phyloP scores from a whole-genome alignment of 2,113 vertebrate species.

The Ammospiza caudacuta region DNA sequence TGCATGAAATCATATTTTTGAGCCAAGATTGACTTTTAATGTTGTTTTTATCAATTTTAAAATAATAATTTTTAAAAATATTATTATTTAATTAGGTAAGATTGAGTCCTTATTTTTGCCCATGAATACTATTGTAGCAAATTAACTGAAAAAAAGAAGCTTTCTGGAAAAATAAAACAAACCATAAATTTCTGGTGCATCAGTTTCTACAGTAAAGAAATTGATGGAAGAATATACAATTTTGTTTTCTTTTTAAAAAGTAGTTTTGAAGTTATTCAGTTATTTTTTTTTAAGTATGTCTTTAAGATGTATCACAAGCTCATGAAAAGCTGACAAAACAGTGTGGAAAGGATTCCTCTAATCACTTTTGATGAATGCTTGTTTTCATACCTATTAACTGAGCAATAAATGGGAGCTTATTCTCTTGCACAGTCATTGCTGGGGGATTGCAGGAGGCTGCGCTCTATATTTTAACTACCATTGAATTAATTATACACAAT shows the following conservation, averaged over 20 bases:
- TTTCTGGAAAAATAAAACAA: not conserved
- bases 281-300: not conserved
- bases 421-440: not conserved
- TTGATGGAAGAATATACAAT: not conserved
- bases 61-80: rapidly evolving
- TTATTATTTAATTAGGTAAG: not conserved
- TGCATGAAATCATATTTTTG: not conserved
- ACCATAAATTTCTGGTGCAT: not conserved
- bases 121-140: not conserved
- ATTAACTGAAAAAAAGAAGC: rapidly evolving
- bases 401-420: not conserved
- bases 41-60: not conserved
- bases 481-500: not conserved
- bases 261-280: not conserved
- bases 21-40: not conserved
- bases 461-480: not conserved
- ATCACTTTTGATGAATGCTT: not conserved
- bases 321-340: not conserved
- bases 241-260: not conserved
- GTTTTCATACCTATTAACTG: not conserved
- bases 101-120: not conserved
- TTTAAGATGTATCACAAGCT: not conserved
- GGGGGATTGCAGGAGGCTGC: not conserved
- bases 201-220: not conserved
- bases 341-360: not conserved